Evolutionary conservation across 2,797 vertebrate genomes (phyloP), one percentile per base, ranked within the genome.

Genomic region (Brachyrhaphis roseni): DNA sequence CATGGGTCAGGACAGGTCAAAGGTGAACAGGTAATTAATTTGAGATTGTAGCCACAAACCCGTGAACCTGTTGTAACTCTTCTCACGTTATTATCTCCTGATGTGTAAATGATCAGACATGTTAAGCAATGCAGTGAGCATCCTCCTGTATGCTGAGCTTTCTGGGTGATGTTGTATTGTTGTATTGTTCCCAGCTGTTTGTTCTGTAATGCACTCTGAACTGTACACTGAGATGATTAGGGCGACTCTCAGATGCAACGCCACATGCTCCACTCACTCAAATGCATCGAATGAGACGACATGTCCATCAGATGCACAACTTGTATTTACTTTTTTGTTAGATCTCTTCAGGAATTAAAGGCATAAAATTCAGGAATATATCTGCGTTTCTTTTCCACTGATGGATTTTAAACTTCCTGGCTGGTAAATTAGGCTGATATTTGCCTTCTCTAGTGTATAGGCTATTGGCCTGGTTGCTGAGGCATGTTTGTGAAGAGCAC

Each of bases 101-200:
- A 45, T 15, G 10, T 51, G 4, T 74, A 20, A 53, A 36, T 73
- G 16, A 49, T 34, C 46, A 73, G 28, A 1, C 71, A 31, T 46
- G 64, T 68, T 39, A 4, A 47, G 26, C 28, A 34, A 28, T 49
- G 13, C 15, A 47, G 28, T 18, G 72, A 36, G 47, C 72, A 31
- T 20, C 72, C 11, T 34, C 28, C 28, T 20, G 28, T 11, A 28
- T 41, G 18, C 18, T 49, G 28, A 11, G 8, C 46, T 39, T 20
- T 18, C 12, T 74, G 41, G 43, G 2, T 70, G 23, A 70, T 45
- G 47, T 26, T 34, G 23, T 62, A 76, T 76, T 45, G 47, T 26
- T 34, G 23, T 62, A 76, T 76, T 76, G 74, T 66, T 66, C 57
- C 10, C 5, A 26, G 57, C 59, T 76, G 45, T 66, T 66, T 36